Conservation (phyloP, 2,888 invertebrate species). For the Escarpia spicata region DNA sequence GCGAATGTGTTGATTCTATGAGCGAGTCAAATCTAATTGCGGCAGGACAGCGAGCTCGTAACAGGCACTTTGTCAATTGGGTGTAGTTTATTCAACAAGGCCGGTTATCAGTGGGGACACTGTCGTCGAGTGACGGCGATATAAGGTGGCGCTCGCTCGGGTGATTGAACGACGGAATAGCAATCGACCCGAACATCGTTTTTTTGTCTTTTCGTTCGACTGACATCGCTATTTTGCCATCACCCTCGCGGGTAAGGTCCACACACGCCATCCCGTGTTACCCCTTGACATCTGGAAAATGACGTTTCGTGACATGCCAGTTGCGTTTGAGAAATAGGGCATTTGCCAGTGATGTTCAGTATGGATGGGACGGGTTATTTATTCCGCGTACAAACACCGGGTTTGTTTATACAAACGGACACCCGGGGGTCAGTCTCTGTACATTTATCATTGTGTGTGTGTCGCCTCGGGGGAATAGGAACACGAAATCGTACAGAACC, state of each 20-base stretch:
- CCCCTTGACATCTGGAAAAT: neutral
- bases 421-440: neutral
- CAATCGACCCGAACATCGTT: neutral
- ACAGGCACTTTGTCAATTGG: neutral
- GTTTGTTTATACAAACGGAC: neutral
- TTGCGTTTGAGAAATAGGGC: slow-evolving; percentile 3
- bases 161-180: neutral
- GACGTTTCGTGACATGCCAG: neutral
- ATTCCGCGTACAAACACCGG: neutral
- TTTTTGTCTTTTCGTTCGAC: neutral
- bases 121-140: neutral
- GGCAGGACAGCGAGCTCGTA: neutral
- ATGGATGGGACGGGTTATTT: neutral
- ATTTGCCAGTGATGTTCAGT: neutral
- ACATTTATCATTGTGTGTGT: neutral
- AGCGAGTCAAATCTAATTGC: neutral
- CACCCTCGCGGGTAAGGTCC: neutral
- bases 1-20: neutral
- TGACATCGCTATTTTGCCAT: neutral
- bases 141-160: neutral
- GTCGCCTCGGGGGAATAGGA: neutral
- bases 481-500: neutral
- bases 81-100: slow-evolving; percentile 6
- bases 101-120: neutral
- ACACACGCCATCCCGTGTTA: neutral